A percentile compares a stretch with the other conserved stretches of the same genome.
phyloP scores from a whole-genome alignment of 37 sponge, comb jelly and placozoan species.

The Mnemiopsis leidyi region DNA sequence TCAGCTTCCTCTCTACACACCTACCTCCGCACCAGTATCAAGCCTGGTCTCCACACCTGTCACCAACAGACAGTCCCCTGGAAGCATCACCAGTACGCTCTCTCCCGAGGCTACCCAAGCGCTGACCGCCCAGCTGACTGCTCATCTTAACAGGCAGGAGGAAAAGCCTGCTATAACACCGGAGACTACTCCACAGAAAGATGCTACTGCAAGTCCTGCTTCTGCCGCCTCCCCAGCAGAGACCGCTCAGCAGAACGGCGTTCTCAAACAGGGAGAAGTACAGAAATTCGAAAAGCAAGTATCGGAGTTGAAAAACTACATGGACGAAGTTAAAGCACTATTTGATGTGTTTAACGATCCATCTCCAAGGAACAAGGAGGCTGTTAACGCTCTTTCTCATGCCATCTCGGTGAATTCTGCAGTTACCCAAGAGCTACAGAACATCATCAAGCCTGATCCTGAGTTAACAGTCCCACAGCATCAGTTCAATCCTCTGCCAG shows the following conservation, averaged over 20 bases:
- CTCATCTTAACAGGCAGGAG: not conserved
- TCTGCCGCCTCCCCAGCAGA: not conserved
- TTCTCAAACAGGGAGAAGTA: not conserved
- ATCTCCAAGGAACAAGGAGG: conserved; percentile 47
- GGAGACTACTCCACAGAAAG: conserved; percentile 31
- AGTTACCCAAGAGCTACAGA: conserved; percentile 17
- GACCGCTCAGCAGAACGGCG: not conserved
- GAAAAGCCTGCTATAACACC: not conserved
- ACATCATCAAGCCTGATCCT: conserved; percentile 42
- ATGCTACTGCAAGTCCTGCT: not conserved
- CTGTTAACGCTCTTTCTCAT: conserved; percentile 44
- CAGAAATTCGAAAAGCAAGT: conserved; percentile 58
- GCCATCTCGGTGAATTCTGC: conserved; percentile 24
- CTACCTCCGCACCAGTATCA: not conserved
- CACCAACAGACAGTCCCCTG: not conserved
- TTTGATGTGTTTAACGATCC: conserved; percentile 65
- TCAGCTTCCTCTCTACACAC: not conserved
- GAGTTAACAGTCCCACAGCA: not conserved
- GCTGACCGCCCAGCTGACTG: not conserved
- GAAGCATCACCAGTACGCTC: not conserved
- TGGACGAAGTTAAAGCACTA: conserved; percentile 60
- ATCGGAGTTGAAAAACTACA: conserved; percentile 61
- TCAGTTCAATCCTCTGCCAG: not conserved
- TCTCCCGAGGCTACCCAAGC: not conserved
- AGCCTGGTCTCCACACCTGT: not conserved